A percentile compares a stretch with the other conserved stretches of the same genome.
Conservation (phyloP, 2,888 invertebrate species). For the Poecilus cupreus region DNA sequence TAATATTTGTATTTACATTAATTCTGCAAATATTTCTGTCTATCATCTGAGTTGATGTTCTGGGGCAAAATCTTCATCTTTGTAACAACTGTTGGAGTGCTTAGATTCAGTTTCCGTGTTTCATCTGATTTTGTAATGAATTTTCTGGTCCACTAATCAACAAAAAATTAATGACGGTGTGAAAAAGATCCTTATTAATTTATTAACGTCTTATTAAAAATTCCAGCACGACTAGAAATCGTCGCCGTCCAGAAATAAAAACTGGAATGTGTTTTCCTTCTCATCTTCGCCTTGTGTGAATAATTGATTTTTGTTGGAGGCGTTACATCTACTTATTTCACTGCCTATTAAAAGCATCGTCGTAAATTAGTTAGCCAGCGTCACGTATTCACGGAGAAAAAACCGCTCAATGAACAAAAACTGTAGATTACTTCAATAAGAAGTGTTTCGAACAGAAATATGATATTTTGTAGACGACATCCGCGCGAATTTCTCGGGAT, state of each 20-base stretch:
- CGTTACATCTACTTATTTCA: conserved; percentile 46
- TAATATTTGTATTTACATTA: too few relatives aligned
- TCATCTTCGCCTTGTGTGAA: conserved; percentile 24
- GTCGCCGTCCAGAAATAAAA: conserved; percentile 42
- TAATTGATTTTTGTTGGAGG: conserved; percentile 55
- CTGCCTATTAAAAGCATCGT: conserved; percentile 28
- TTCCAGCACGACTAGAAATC: conserved; percentile 52
- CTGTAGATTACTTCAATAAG: conserved; percentile 35
- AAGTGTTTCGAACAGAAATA: conserved; percentile 1
- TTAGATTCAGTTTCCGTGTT: too few relatives aligned
- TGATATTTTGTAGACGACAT: background rate
- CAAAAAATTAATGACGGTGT: background rate
- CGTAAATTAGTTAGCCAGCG: conserved; percentile 41
- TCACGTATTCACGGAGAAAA: conserved; percentile 41
- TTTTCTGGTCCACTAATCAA: background rate
- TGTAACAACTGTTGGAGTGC: too few relatives aligned
- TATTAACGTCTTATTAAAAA: conserved; percentile 56
- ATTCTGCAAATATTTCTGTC: too few relatives aligned
- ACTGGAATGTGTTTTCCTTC: conserved; percentile 30
- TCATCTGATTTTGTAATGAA: background rate
- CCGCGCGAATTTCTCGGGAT: background rate
- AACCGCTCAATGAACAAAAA: background rate
- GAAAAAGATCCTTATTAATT: conserved; percentile 38
- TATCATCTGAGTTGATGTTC: too few relatives aligned
- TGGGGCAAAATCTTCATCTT: too few relatives aligned